Evolutionary conservation across 1,140 invertebrate species (phyloP).

Genomic region (Diploscapter pachys): DNA sequence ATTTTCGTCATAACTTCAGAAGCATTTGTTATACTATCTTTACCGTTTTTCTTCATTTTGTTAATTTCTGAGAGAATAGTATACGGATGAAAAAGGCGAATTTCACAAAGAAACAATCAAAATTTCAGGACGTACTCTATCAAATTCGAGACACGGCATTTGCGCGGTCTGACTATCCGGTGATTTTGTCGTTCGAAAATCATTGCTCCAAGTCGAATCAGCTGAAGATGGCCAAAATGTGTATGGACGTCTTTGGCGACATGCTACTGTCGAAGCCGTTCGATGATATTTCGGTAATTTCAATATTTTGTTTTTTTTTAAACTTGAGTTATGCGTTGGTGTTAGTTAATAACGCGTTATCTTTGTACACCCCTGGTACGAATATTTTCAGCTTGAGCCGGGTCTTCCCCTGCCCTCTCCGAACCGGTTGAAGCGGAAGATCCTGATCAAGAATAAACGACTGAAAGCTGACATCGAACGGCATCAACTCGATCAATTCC

Average conservation of each 20-base stretch:
- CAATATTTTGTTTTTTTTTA: neutral
- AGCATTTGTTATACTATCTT: too few relatives aligned
- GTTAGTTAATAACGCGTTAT: neutral
- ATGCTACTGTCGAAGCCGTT: slow-evolving; percentile 83
- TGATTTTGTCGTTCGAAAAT: slow-evolving; percentile 98
- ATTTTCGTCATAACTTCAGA: too few relatives aligned
- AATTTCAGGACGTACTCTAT: slow-evolving; percentile 81
- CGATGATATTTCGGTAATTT: slow-evolving; percentile 77
- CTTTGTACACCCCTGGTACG: too few relatives aligned
- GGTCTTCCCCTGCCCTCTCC: slow-evolving; percentile 82
- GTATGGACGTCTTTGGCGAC: slow-evolving; percentile 93
- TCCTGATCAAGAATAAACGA: slow-evolving; percentile 97
- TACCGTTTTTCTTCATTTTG: too few relatives aligned
- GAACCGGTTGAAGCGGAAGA: slow-evolving; percentile 82
- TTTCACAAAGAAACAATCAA: neutral
- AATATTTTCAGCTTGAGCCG: slow-evolving; percentile 71
- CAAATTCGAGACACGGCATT: slow-evolving; percentile 97
- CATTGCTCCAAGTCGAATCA: slow-evolving; percentile 76
- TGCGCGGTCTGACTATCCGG: slow-evolving; percentile 91
- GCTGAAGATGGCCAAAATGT: slow-evolving; percentile 96
- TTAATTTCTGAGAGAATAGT: too few relatives aligned
- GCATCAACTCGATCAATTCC: slow-evolving; percentile 62
- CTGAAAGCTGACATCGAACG: slow-evolving; percentile 95
- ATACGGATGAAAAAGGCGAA: too few relatives aligned
- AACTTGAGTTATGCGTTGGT: neutral